Percentiles rank a stretch among this genome's conserved stretches.
Conservation (phyloP, 2,113 vertebrate genomes). For the Larimichthys crocea region DNA sequence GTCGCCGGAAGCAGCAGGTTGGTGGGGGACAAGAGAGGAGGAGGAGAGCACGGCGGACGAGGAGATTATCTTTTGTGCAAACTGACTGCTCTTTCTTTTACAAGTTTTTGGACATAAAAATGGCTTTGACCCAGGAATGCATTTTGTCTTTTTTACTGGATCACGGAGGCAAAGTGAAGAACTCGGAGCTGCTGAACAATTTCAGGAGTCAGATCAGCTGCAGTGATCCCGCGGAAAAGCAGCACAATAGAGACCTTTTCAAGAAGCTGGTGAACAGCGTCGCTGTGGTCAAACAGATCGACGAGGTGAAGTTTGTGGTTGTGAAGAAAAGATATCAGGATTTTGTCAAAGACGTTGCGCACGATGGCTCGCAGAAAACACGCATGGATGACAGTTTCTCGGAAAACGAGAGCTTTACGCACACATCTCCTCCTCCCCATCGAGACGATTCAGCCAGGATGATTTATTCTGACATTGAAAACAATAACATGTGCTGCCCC, state of each 20-base stretch:
- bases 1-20: constrained; percentile 84
- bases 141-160: constrained; percentile 88
- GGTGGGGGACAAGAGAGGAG: constrained; percentile 43
- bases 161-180: constrained; percentile 87
- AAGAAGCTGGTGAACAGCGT: constrained; percentile 89
- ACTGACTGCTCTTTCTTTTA: not conserved
- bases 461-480: constrained; percentile 64
- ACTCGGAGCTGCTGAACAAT: constrained; percentile 86
- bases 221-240: constrained; percentile 82
- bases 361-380: constrained; percentile 14
- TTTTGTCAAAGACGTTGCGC: constrained; percentile 57
- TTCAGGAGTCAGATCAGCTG: constrained; percentile 86
- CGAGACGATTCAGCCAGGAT: constrained; percentile 38
- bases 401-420: constrained; percentile 39
- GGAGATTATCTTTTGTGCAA: constrained; percentile 12
- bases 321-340: constrained; percentile 84
- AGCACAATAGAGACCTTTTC: constrained; percentile 87
- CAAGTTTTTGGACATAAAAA: constrained; percentile 18
- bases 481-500: constrained; percentile 60
- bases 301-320: constrained; percentile 87
- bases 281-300: constrained; percentile 88
- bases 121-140: constrained; percentile 86
- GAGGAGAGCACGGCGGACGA: constrained; percentile 6
- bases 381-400: constrained; percentile 47
- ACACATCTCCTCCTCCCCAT: constrained; percentile 15